Conservation (phyloP, 2,888 invertebrate species). For the Bhutanitis thaidina region DNA sequence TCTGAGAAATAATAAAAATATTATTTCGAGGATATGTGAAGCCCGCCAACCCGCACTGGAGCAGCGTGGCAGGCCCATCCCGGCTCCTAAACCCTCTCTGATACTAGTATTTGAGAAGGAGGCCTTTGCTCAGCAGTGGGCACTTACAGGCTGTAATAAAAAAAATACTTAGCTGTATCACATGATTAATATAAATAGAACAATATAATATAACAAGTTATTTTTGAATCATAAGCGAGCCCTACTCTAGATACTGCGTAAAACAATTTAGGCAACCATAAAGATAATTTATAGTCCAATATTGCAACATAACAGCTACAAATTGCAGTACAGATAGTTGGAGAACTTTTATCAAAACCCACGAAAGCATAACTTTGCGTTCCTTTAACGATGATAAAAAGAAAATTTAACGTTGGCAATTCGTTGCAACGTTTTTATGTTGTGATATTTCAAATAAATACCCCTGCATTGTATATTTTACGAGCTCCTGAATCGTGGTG, state of each 20-base stretch:
- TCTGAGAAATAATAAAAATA: too few relatives aligned
- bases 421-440: too few relatives aligned
- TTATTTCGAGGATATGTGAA: too few relatives aligned
- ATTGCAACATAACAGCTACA: constrained; percentile 19
- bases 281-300: constrained; percentile 24
- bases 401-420: constrained; percentile 8
- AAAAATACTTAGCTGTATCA: not conserved
- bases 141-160: too few relatives aligned
- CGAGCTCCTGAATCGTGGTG: not conserved
- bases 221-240: constrained; percentile 11
- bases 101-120: too few relatives aligned
- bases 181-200: not conserved
- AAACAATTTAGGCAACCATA: constrained; percentile 25
- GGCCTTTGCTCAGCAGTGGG: too few relatives aligned
- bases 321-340: constrained; percentile 13
- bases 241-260: constrained; percentile 14
- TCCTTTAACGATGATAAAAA: constrained; percentile 9
- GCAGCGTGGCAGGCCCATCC: too few relatives aligned
- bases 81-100: too few relatives aligned
- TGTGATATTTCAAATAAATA: not conserved
- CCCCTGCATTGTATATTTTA: not conserved
- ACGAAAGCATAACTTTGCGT: constrained; percentile 7
- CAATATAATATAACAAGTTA: constrained; percentile 1
- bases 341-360: constrained; percentile 13
- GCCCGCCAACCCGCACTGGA: too few relatives aligned